phyloP scores from a whole-genome alignment of 1,140 invertebrate species.

The Papilio dardanus region DNA sequence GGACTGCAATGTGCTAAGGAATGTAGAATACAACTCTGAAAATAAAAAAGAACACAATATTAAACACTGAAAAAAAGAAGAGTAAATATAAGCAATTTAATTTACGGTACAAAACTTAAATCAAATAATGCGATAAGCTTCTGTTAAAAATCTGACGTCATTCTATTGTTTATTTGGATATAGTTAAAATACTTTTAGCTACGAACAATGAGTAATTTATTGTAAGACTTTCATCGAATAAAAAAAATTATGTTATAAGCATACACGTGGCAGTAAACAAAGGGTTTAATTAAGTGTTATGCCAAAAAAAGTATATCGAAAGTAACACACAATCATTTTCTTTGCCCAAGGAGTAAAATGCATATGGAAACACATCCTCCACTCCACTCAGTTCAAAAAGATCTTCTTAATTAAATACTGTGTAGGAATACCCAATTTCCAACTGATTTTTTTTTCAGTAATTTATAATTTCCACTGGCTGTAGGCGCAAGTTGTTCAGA shows the following conservation, averaged over 20 bases:
- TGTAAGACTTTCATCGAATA: not conserved
- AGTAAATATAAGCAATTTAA: no score
- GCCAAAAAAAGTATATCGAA: no score
- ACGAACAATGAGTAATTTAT: not conserved
- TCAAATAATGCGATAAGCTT: not conserved
- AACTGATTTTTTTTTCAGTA: not conserved
- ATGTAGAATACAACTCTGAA: conserved; percentile 38
- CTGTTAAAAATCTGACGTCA: not conserved
- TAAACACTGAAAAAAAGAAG: no score
- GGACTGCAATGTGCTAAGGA: conserved; percentile 27
- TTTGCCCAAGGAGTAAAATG: no score
- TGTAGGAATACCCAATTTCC: not conserved
- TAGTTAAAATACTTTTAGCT: not conserved
- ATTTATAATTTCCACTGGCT: no score
- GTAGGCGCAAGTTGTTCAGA: not conserved
- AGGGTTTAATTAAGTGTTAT: no score
- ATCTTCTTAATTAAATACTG: not conserved
- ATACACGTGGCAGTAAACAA: not conserved
- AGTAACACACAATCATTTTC: no score
- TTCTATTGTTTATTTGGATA: conserved; percentile 8
- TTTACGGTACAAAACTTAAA: no score
- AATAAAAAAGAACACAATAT: not conserved
- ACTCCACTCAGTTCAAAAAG: not conserved
- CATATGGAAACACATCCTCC: not conserved
- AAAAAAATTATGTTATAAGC: not conserved